Conservation (phyloP, 92 coral and sea anemone genomes). For the Pocillopora grandis region DNA sequence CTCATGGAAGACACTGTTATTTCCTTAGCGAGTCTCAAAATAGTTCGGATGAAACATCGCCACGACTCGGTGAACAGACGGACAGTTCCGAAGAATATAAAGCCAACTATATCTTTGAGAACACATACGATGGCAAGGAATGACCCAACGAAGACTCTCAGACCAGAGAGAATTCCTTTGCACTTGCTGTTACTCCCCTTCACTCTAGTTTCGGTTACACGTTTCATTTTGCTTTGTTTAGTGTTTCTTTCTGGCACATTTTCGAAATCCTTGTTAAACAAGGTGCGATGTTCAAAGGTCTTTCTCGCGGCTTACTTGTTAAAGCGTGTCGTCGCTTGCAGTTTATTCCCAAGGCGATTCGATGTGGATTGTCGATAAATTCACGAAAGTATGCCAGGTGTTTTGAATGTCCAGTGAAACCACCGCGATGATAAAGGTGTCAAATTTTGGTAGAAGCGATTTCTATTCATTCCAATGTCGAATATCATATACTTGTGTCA, state of each 20-base stretch:
- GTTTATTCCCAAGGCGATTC: background rate
- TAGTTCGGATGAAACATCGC: conserved; percentile 5
- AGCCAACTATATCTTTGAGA: conserved; percentile 5
- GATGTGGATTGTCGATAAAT: background rate
- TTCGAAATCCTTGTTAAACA: too few relatives aligned
- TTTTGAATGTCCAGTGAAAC: too few relatives aligned
- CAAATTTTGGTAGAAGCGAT: too few relatives aligned
- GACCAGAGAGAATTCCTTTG: background rate
- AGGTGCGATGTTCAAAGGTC: too few relatives aligned
- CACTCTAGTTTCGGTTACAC: background rate
- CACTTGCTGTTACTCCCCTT: background rate
- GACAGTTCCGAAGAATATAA: background rate
- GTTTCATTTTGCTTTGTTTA: background rate
- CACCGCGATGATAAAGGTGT: too few relatives aligned
- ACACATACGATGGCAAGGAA: conserved; percentile 12
- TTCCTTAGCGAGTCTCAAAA: conserved; percentile 3
- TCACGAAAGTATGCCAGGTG: background rate
- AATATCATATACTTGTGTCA: too few relatives aligned
- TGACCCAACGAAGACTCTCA: conserved; percentile 14
- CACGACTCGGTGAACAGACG: background rate
- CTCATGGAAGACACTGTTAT: background rate
- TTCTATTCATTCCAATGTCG: too few relatives aligned
- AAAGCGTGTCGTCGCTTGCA: background rate
- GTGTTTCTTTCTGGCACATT: background rate
- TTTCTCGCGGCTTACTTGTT: background rate